These are phyloP conservation scores for Mus spretus DNA, from an alignment of 2,797 vertebrate genomes.

Conservation along the genomic window DNA sequence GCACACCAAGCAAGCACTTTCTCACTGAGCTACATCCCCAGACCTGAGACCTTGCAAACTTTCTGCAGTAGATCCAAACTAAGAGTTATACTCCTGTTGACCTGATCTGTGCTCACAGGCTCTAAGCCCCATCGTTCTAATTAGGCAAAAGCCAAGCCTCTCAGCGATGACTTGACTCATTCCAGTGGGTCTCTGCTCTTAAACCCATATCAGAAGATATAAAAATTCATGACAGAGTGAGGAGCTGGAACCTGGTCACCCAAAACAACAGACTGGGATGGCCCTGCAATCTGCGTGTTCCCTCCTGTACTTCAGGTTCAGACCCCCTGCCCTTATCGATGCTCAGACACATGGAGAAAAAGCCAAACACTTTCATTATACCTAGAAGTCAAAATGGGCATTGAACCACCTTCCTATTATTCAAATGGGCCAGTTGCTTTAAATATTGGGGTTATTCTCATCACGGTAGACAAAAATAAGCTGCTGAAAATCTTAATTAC, in stretches of 20 bases:
- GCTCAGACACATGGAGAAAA: not conserved
- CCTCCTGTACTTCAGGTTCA: conserved; percentile 29
- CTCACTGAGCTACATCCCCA: no score
- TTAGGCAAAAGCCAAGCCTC: conserved; percentile 41
- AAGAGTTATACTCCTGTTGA: not conserved
- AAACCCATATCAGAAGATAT: not conserved
- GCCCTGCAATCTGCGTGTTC: not conserved
- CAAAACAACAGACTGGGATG: conserved; percentile 27
- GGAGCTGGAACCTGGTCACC: conserved; percentile 19
- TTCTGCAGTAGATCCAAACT: conserved; percentile 61
- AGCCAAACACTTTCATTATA: conserved; percentile 53
- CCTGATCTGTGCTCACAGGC: not conserved
- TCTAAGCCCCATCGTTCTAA: not conserved
- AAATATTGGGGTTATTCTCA: conserved; percentile 67
- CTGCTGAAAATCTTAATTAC: conserved; percentile 79
- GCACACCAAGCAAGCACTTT: not conserved
- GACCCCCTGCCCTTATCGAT: conserved; percentile 33
- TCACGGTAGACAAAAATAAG: conserved; percentile 79
- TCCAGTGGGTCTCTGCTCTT: not conserved
- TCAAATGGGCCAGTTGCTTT: conserved; percentile 66
- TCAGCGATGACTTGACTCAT: not conserved
- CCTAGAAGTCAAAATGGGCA: not conserved
- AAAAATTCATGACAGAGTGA: not conserved
- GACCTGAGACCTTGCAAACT: conserved; percentile 41
- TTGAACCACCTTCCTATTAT: conserved; percentile 59